phyloP scores from a whole-genome alignment of 2,888 invertebrate species.

The Plagodis pulveraria region DNA sequence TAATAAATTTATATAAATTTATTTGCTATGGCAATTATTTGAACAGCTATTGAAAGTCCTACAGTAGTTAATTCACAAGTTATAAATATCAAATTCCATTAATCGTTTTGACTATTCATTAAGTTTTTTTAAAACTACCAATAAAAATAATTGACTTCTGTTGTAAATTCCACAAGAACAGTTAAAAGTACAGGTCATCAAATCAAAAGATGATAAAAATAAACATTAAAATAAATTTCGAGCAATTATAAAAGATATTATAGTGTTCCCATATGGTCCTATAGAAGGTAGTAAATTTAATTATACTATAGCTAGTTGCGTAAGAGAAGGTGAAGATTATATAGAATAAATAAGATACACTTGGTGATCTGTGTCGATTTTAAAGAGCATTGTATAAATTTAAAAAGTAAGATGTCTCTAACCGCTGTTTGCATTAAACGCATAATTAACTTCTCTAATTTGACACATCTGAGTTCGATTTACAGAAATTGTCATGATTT shows the following conservation, averaged over 20 bases:
- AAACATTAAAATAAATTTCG: slow-evolving; percentile 7
- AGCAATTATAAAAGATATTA: slow-evolving; percentile 14
- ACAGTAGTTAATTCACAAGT: too few species aligned
- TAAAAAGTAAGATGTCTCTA: too few species aligned
- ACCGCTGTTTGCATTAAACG: too few species aligned
- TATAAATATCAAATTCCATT: too few species aligned
- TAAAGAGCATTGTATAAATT: too few species aligned
- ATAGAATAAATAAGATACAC: background rate
- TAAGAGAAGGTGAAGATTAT: background rate
- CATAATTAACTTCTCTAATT: too few species aligned
- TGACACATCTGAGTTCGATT: too few species aligned
- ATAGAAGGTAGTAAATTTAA: background rate
- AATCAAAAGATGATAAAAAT: slow-evolving; percentile 22
- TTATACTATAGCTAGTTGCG: background rate
- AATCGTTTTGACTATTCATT: background rate
- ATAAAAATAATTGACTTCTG: slow-evolving; percentile 29
- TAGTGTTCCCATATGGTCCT: slow-evolving; percentile 12
- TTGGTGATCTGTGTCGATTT: too few species aligned
- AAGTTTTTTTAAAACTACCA: slow-evolving; percentile 19
- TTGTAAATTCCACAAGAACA: slow-evolving; percentile 19
- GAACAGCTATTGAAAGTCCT: too few species aligned
- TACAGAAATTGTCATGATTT: too few species aligned
- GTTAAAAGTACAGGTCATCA: slow-evolving; percentile 23
- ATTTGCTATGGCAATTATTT: too few species aligned
- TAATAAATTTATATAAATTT: too few species aligned